Evolutionary conservation across 2,888 invertebrate species (phyloP).

Genomic region (Pyralis farinalis): DNA sequence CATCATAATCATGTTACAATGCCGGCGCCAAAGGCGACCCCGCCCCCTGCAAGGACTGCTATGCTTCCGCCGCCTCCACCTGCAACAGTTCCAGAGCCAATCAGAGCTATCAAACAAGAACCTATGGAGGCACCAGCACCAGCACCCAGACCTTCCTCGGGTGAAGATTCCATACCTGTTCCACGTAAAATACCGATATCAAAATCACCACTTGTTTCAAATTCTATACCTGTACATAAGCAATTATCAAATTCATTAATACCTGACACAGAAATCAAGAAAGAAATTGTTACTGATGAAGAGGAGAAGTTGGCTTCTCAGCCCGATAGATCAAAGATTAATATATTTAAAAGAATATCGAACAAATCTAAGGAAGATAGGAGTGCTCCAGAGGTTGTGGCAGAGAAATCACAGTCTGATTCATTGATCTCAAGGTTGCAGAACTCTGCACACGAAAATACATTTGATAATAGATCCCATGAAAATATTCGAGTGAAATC

Average conservation of each 20-base stretch:
- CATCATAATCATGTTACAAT: constrained; percentile 68
- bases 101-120: constrained; percentile 61
- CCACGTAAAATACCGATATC: constrained; percentile 74
- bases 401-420: constrained; percentile 64
- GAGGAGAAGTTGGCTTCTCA: constrained; percentile 86
- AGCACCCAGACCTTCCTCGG: background rate
- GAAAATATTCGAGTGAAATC: constrained; percentile 53
- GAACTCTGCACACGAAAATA: constrained; percentile 49
- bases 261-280: constrained; percentile 67
- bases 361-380: constrained; percentile 86
- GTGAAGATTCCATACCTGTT: constrained; percentile 69
- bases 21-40: constrained; percentile 55
- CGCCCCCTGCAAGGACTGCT: constrained; percentile 38
- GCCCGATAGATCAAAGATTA: constrained; percentile 91
- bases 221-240: constrained; percentile 56
- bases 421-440: constrained; percentile 69
- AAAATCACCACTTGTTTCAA: constrained; percentile 68
- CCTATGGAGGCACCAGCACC: constrained; percentile 46
- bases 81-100: constrained; percentile 32
- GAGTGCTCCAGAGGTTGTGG: constrained; percentile 57
- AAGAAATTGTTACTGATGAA: constrained; percentile 69
- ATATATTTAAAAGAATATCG: constrained; percentile 93
- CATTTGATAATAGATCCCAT: constrained; percentile 42
- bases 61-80: constrained; percentile 33
- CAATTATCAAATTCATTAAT: constrained; percentile 47